Percentiles rank a stretch among this genome's conserved stretches.
Conservation (phyloP, 2,888 invertebrate genomes). For the Cybosia mesomella region DNA sequence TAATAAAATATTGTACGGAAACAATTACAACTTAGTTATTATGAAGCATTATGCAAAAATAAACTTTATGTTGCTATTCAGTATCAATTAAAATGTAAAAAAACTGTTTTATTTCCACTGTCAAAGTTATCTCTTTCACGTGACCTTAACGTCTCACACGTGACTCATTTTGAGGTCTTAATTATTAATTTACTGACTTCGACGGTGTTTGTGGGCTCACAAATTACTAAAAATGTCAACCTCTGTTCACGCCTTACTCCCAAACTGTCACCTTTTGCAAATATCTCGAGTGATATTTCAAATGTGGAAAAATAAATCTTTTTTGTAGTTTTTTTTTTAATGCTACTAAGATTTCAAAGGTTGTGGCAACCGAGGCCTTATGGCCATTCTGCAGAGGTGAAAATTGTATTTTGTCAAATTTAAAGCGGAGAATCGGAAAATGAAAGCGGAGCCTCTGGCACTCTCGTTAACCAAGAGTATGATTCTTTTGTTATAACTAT, state of each 20-base stretch:
- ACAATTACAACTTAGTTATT: too few species aligned
- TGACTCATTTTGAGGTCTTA: slow-evolving; percentile 29
- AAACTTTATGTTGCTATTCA: background rate
- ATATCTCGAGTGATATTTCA: background rate
- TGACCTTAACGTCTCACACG: slow-evolving; percentile 42
- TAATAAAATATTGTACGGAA: too few species aligned
- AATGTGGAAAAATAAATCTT: background rate
- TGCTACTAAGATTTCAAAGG: background rate
- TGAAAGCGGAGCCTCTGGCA: too few species aligned
- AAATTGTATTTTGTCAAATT: background rate
- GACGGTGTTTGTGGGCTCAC: slow-evolving; percentile 16
- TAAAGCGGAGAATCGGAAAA: background rate
- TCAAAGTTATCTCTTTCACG: slow-evolving; percentile 31
- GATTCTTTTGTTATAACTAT: too few species aligned
- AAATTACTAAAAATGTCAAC: slow-evolving; percentile 26
- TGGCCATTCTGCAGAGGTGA: too few species aligned
- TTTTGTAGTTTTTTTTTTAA: background rate
- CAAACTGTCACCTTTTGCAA: slow-evolving; percentile 12
- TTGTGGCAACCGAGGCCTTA: too few species aligned
- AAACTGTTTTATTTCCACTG: background rate
- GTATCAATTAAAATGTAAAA: background rate
- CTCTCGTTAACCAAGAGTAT: too few species aligned
- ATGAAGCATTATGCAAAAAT: too few species aligned
- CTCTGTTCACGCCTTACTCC: slow-evolving; percentile 15
- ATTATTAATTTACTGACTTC: slow-evolving; percentile 31